Conservation (phyloP, 2,797 vertebrate species). For the Sylvia borin region DNA sequence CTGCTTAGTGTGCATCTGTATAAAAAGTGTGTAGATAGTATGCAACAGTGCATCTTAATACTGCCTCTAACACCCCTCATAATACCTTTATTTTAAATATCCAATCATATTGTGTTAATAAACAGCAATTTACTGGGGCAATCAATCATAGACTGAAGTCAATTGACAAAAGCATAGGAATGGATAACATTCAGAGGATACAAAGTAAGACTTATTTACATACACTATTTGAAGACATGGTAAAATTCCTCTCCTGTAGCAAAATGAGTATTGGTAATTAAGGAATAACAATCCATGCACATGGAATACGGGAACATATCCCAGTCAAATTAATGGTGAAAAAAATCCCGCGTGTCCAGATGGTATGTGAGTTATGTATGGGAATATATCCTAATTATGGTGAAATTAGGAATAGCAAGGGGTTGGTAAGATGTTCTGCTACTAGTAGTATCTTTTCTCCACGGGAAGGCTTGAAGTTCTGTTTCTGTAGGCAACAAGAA, state of each 20-base stretch:
- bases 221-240: not conserved
- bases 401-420: not conserved
- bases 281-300: not conserved
- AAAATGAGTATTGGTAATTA: not conserved
- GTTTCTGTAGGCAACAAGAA: not conserved
- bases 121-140: not conserved
- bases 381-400: not conserved
- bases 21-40: not conserved
- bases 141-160: not conserved
- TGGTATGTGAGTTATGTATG: not conserved
- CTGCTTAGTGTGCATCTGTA: not conserved
- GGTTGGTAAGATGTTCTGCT: not conserved
- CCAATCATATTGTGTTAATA: not conserved
- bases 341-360: not conserved
- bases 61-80: not conserved
- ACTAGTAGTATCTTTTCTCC: not conserved
- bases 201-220: not conserved
- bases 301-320: not conserved
- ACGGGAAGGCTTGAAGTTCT: not conserved
- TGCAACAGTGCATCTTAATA: not conserved
- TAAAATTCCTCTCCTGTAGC: not conserved
- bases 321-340: not conserved
- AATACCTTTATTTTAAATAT: not conserved
- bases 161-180: not conserved
- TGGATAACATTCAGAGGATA: not conserved